These are phyloP conservation scores for Xestia c-nigrum DNA, from an alignment of 2,888 invertebrate genomes.

Conservation along the genomic window DNA sequence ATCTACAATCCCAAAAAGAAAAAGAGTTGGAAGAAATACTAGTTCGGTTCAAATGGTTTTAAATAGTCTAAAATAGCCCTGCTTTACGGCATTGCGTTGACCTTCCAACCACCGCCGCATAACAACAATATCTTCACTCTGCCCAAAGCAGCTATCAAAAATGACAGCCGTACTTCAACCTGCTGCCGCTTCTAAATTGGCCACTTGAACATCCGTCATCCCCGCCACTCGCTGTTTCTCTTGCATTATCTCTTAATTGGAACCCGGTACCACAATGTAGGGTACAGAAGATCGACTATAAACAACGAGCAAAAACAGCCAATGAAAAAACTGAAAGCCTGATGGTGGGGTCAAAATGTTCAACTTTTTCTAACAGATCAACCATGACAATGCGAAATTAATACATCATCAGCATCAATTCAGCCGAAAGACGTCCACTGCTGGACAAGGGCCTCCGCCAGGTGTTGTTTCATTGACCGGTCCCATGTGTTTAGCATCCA, in stretches of 20 bases:
- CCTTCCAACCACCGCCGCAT: too few relatives aligned
- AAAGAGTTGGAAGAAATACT: too few relatives aligned
- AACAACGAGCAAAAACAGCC: not conserved
- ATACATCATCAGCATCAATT: too few relatives aligned
- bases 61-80: too few relatives aligned
- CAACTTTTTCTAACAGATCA: not conserved
- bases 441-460: too few relatives aligned
- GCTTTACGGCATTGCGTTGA: too few relatives aligned
- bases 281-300: not conserved
- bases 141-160: not conserved
- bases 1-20: too few relatives aligned
- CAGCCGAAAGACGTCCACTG: too few relatives aligned
- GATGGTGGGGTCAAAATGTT: not conserved
- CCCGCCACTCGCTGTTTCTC: conserved; percentile 44
- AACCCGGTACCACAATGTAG: not conserved
- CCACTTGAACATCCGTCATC: conserved; percentile 49
- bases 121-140: not conserved
- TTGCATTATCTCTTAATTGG: conserved; percentile 62
- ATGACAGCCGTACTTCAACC: not conserved
- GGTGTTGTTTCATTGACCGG: too few relatives aligned
- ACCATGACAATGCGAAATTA: not conserved
- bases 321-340: not conserved
- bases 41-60: too few relatives aligned
- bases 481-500: too few relatives aligned
- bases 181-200: conserved; percentile 21